Evolutionary conservation across 2,888 invertebrate genomes (phyloP).

Genomic region (Steinernema carpocapsae): DNA sequence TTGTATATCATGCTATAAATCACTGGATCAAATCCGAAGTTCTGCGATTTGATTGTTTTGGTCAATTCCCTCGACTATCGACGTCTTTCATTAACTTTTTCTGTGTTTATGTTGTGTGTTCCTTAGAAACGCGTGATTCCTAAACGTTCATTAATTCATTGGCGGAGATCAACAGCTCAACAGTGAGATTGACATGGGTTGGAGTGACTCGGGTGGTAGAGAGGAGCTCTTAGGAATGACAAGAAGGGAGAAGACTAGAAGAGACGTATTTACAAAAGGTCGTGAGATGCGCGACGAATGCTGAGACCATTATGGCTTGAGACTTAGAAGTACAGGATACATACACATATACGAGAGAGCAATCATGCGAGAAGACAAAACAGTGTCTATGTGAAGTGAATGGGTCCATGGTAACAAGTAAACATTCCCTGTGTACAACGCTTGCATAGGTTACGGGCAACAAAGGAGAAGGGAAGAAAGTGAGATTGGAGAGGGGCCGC

Average conservation of each 20-base stretch:
- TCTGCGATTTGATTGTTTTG: background rate
- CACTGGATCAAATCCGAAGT: background rate
- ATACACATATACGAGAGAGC: no score
- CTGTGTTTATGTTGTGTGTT: no score
- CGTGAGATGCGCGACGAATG: slow-evolving; percentile 14
- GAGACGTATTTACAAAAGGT: background rate
- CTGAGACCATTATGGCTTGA: slow-evolving; percentile 19
- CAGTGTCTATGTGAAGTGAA: background rate
- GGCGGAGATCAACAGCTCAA: slow-evolving; percentile 2
- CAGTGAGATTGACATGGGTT: slow-evolving; percentile 23
- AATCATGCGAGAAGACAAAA: no score
- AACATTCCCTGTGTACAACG: slow-evolving; percentile 14
- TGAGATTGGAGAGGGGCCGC: slow-evolving; percentile 10
- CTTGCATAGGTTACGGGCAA: slow-evolving; percentile 27
- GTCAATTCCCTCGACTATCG: background rate
- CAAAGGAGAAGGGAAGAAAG: background rate
- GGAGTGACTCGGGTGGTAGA: slow-evolving; percentile 20
- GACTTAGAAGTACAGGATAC: slow-evolving; percentile 5
- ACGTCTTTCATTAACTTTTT: no score
- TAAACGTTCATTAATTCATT: slow-evolving; percentile 21
- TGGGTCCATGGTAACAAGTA: slow-evolving; percentile 32
- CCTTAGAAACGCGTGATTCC: background rate
- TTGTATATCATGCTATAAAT: no score
- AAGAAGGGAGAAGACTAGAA: background rate
- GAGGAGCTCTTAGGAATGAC: slow-evolving; percentile 13